These are phyloP conservation scores for Cetoscarus ocellatus DNA, from an alignment of 2,797 vertebrate genomes.

Conservation along the genomic window DNA sequence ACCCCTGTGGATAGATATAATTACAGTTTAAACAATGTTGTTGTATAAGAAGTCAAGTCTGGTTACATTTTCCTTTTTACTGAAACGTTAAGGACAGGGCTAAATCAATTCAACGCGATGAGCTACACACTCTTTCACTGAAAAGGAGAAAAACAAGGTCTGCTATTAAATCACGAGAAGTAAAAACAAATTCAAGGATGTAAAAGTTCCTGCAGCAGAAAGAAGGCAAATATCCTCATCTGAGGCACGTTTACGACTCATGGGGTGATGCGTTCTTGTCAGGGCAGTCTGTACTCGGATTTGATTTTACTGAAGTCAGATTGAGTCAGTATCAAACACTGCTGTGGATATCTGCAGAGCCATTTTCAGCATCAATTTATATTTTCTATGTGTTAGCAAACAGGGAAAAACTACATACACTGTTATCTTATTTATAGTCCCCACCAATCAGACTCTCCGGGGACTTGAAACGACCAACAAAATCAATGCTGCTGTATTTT, in stretches of 20 bases:
- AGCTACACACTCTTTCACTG: slow-evolving; percentile 25
- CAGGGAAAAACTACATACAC: neutral
- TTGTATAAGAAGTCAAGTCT: slow-evolving; percentile 2
- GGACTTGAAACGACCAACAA: neutral
- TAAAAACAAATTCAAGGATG: neutral
- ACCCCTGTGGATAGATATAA: slow-evolving; percentile 4
- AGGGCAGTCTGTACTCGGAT: slow-evolving; percentile 2
- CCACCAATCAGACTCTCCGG: neutral
- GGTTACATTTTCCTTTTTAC: slow-evolving; percentile 2
- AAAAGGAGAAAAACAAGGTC: slow-evolving; percentile 8
- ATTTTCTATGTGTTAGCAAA: slow-evolving; percentile 22
- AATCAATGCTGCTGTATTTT: slow-evolving; percentile 12
- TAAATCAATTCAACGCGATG: slow-evolving; percentile 12
- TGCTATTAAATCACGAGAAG: rapidly evolving
- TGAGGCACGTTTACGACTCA: neutral
- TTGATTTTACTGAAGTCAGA: neutral
- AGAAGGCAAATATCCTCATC: neutral
- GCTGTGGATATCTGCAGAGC: neutral
- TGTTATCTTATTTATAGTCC: slow-evolving; percentile 23
- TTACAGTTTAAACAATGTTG: slow-evolving; percentile 4
- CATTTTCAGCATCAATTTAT: neutral
- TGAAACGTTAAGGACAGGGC: slow-evolving; percentile 13
- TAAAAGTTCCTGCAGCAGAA: neutral
- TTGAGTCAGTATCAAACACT: slow-evolving; percentile 1
- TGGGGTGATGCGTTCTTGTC: slow-evolving; percentile 1